These are phyloP conservation scores for Notospermus geniculatus DNA, from an alignment of 1,140 invertebrate species.

Conservation along the genomic window DNA sequence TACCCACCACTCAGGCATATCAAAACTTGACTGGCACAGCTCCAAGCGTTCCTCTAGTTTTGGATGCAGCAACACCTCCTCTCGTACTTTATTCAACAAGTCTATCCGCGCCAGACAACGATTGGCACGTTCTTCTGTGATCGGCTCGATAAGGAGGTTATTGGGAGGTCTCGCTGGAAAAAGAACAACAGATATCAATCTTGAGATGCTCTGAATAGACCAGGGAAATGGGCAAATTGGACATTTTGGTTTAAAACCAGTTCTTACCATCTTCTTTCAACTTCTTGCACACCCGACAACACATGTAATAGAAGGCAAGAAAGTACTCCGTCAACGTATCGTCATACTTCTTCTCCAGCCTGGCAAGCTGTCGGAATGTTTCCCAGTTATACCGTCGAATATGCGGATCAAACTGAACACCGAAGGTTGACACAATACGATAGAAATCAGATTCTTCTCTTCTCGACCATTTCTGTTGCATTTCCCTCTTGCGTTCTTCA, in stretches of 20 bases:
- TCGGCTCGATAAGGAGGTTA: slow-evolving; percentile 62
- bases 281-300: slow-evolving; percentile 75
- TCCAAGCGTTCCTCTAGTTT: slow-evolving; percentile 83
- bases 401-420: slow-evolving; percentile 81
- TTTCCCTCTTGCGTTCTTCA: slow-evolving; percentile 70
- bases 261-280: slow-evolving; percentile 46
- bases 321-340: slow-evolving; percentile 95
- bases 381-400: slow-evolving; percentile 82
- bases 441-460: slow-evolving; percentile 96
- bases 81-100: slow-evolving; percentile 83
- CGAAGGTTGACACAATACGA: slow-evolving; percentile 90
- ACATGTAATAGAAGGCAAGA: slow-evolving; percentile 92
- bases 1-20: slow-evolving; percentile 96
- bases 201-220: too few species aligned
- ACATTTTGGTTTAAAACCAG: too few species aligned
- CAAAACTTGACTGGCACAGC: slow-evolving; percentile 80
- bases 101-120: slow-evolving; percentile 83
- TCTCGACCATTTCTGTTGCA: slow-evolving; percentile 85
- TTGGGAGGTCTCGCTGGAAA: slow-evolving; percentile 36
- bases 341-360: slow-evolving; percentile 90
- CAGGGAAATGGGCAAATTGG: too few species aligned
- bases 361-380: slow-evolving; percentile 84
- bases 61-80: slow-evolving; percentile 84
- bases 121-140: slow-evolving; percentile 71
- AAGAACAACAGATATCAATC: background rate